These are phyloP conservation scores for Nasonia giraulti DNA, from an alignment of 1,140 invertebrate species.

Conservation along the genomic window DNA sequence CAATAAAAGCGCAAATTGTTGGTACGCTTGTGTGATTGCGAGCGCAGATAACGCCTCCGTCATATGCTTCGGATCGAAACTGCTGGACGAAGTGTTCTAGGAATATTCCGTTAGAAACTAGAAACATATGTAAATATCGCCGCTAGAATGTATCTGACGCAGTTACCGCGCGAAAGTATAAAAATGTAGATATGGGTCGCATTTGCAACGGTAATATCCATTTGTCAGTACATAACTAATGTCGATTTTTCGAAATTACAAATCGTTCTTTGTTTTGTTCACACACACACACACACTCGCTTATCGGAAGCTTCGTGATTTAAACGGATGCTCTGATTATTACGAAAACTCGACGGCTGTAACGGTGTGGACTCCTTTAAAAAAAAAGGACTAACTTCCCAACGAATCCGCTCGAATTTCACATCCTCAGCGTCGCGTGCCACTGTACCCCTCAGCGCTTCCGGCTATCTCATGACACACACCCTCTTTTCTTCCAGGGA, in stretches of 20 bases:
- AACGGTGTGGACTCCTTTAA: too few species aligned
- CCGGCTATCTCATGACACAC: neutral
- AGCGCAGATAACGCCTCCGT: neutral
- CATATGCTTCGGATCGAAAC: neutral
- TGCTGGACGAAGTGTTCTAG: neutral
- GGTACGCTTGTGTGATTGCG: neutral
- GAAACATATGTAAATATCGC: neutral
- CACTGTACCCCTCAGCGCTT: too few species aligned
- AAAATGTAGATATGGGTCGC: neutral
- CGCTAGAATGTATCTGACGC: neutral
- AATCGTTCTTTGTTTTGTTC: too few species aligned
- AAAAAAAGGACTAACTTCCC: too few species aligned
- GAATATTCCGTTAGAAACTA: neutral
- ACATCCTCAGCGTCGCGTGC: too few species aligned
- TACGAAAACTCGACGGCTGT: too few species aligned
- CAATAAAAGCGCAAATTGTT: neutral
- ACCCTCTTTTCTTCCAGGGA: slow-evolving; percentile 58
- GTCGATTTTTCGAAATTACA: too few species aligned
- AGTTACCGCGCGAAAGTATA: too few species aligned
- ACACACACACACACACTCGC: too few species aligned
- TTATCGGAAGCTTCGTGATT: too few species aligned
- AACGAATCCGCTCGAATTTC: too few species aligned
- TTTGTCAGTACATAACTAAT: neutral
- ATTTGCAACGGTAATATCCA: neutral
- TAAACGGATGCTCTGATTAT: too few species aligned